Conservation (phyloP, 2,888 invertebrate genomes). For the Serripes groenlandicus region DNA sequence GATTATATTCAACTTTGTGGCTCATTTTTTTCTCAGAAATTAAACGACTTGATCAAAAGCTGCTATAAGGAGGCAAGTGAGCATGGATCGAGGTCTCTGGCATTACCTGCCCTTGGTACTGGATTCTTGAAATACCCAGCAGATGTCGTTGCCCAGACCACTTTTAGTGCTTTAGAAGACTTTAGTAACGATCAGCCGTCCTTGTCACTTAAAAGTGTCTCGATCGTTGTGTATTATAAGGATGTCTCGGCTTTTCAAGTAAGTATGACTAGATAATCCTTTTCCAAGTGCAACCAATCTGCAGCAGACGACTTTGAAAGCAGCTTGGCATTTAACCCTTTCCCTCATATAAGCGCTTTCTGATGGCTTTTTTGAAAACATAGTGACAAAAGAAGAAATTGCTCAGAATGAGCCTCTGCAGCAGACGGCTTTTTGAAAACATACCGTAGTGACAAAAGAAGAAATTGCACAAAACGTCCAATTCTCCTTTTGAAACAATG, state of each 20-base stretch:
- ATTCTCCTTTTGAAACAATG: no score
- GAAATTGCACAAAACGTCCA: no score
- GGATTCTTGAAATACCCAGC: slow-evolving; percentile 74
- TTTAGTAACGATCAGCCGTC: slow-evolving; percentile 40
- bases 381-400: background rate
- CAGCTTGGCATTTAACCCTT: no score
- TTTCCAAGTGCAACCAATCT: no score
- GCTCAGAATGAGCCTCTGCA: background rate
- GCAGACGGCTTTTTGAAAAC: no score
- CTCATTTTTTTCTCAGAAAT: slow-evolving; percentile 37
- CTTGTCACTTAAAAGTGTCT: slow-evolving; percentile 39
- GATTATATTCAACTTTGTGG: no score
- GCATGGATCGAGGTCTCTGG: slow-evolving; percentile 64
- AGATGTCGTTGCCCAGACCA: slow-evolving; percentile 58
- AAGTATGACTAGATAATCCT: background rate
- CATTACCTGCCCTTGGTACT: slow-evolving; percentile 81
- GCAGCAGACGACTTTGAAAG: no score
- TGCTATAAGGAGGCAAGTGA: slow-evolving; percentile 37
- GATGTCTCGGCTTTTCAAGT: slow-evolving; percentile 47
- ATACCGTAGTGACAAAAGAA: no score
- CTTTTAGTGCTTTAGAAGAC: slow-evolving; percentile 40
- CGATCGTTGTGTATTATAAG: slow-evolving; percentile 47
- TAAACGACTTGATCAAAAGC: slow-evolving; percentile 15
- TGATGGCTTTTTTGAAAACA: no score
- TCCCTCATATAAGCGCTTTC: no score